phyloP scores from a whole-genome alignment of 2,113 vertebrate genomes.

The Aphyosemion australe region DNA sequence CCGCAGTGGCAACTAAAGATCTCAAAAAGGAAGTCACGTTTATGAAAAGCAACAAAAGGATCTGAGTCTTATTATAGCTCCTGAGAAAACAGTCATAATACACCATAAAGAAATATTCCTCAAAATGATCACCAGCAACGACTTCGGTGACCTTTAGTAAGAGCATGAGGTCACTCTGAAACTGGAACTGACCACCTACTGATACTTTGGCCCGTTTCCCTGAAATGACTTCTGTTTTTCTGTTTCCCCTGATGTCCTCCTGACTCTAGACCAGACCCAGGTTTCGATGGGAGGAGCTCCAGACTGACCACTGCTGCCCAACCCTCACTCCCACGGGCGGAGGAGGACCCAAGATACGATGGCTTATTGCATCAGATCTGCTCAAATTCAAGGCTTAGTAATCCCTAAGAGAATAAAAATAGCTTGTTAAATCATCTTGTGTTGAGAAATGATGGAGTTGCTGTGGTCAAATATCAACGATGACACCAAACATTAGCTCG shows the following conservation, averaged over 20 bases:
- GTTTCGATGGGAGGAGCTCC: conserved; percentile 12
- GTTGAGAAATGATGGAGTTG: too few relatives aligned
- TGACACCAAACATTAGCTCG: too few relatives aligned
- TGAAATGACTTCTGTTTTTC: conserved; percentile 61
- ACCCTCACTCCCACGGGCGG: conserved; percentile 5
- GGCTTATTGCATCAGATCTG: conserved; percentile 7
- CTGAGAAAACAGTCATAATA: neutral
- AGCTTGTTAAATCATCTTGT: too few relatives aligned
- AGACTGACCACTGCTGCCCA: conserved; percentile 22
- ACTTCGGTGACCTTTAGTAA: conserved; percentile 35
- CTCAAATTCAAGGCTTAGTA: neutral
- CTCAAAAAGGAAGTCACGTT: conserved; percentile 4
- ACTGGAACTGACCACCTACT: conserved; percentile 59
- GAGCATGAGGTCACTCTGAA: conserved; percentile 57
- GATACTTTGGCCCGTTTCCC: conserved; percentile 50
- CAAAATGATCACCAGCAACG: neutral
- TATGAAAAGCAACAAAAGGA: neutral
- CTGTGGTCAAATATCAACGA: too few relatives aligned
- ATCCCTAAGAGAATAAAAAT: too few relatives aligned
- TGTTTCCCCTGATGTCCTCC: conserved; percentile 37
- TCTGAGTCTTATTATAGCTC: neutral
- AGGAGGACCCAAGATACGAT: neutral
- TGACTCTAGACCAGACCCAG: conserved; percentile 1
- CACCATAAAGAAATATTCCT: neutral
- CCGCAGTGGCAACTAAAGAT: conserved; percentile 16